Evolutionary conservation across 2,797 vertebrate species (phyloP), one percentile per base, ranked within the genome.

Genomic region (Gymnocypris eckloni): DNA sequence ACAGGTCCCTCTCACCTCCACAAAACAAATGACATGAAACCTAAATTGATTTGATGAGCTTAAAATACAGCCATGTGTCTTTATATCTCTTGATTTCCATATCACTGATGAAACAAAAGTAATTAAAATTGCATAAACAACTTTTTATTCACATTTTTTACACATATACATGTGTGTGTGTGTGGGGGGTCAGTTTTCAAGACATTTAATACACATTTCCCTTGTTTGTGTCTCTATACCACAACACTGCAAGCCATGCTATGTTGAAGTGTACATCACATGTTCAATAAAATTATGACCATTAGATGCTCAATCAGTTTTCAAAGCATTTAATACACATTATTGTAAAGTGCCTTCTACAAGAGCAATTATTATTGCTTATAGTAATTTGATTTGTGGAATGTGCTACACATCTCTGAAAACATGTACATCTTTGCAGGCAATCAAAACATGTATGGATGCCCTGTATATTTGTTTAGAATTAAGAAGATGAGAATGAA

Each of bases 1-100:
- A 95, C 91, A 95, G 93, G 90, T 70, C 69, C 56, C 16, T 37
- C 28, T 15, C 9, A 79, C 72, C 37, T 28, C 25, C 39, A 5
- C 25, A 13, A 77, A 78, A 13, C 33, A 72, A 52, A 50, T 66
- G 39, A 66, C 37, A 43, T n/a, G 1, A 25, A 71, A 61, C 4
- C 22, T 33, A 2, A 71, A 39, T 2, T 22, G 4, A 73, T 61
- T 52, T 28, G 10, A 78, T 61, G 13, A 81, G n/a, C 79, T 54
- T 1, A 59, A n/a, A 1, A 71, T 48, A 50, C n/a, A 79, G 52
- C n/a, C 18, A 59, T 6, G 37, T 18, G 50, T 43, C 8, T 20
- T 67, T 66, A 41, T 84, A 54, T 54, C 22, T 54, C 64, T 70
- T 11, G 28, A 56, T 71, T 6, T 71, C 28, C 22, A 52, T 48